Conservation (phyloP, 2,797 vertebrate species). For the Melanotaenia boesemani region DNA sequence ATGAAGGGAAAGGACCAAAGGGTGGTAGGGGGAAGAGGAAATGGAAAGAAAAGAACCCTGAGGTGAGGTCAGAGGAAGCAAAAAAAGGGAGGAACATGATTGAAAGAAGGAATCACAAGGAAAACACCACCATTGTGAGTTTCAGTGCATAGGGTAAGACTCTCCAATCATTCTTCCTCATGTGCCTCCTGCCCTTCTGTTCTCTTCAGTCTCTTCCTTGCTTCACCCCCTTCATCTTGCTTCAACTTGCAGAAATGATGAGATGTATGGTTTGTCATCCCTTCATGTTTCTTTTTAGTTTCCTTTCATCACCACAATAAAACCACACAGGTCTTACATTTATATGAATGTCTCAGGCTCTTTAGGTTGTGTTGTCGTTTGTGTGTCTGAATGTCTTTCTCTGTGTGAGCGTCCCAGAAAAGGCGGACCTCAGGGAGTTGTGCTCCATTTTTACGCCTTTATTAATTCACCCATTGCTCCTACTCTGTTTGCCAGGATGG, state of each 20-base stretch:
- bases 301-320: constrained; percentile 35
- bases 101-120: constrained; percentile 18
- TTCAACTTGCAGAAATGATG: constrained; percentile 30
- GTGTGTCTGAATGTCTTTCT: constrained; percentile 49
- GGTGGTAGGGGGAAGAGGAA: background rate
- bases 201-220: constrained; percentile 5
- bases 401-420: constrained; percentile 82
- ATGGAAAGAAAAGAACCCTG: background rate
- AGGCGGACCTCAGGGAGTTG: constrained; percentile 78
- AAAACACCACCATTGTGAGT: constrained; percentile 21
- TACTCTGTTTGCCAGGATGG: constrained; percentile 65
- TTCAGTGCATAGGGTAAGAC: constrained; percentile 13
- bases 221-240: background rate
- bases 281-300: constrained; percentile 19
- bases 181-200: constrained; percentile 14
- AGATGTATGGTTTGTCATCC: constrained; percentile 33
- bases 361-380: constrained; percentile 41
- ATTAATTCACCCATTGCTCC: constrained; percentile 78
- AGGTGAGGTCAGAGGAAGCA: no score
- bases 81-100: background rate
- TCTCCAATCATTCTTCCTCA: constrained; percentile 12
- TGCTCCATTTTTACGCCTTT: constrained; percentile 83
- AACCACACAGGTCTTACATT: constrained; percentile 21
- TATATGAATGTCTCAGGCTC: constrained; percentile 28
- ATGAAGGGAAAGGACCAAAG: background rate